These are phyloP conservation scores for Sinosuthora webbiana DNA, from an alignment of 2,113 vertebrate species.

Conservation along the genomic window DNA sequence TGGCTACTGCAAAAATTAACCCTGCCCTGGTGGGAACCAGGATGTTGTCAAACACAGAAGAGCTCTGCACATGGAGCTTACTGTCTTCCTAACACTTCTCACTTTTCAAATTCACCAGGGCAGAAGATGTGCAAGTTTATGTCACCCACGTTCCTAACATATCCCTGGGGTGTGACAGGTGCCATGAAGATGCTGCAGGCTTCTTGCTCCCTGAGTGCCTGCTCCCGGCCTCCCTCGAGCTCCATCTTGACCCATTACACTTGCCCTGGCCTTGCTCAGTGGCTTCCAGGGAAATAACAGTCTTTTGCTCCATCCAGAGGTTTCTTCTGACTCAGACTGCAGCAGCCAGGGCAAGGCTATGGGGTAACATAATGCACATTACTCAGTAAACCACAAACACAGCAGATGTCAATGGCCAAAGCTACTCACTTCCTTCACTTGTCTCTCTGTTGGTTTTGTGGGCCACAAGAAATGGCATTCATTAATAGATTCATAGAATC, in stretches of 20 bases:
- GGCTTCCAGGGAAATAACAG: not conserved
- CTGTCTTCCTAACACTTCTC: not conserved
- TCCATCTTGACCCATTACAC: not conserved
- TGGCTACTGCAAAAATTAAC: not conserved
- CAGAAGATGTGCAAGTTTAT: not conserved
- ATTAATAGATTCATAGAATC: not conserved
- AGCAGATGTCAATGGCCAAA: not conserved
- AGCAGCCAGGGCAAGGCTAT: not conserved
- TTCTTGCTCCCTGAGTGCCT: not conserved
- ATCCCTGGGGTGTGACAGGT: not conserved
- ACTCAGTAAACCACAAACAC: not conserved
- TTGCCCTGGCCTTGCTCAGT: not conserved
- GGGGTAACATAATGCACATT: fast-evolving
- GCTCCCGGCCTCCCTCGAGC: not conserved
- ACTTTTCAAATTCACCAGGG: not conserved
- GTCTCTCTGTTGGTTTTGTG: not conserved
- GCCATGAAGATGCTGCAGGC: not conserved
- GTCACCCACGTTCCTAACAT: not conserved
- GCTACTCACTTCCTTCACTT: not conserved
- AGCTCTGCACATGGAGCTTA: not conserved
- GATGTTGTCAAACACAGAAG: not conserved
- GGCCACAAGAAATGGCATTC: not conserved
- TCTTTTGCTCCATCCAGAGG: not conserved
- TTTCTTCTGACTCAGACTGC: not conserved
- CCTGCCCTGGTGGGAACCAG: not conserved